Evolutionary conservation across 2,113 vertebrate species (phyloP).

Genomic region (Damaliscus lunatus): DNA sequence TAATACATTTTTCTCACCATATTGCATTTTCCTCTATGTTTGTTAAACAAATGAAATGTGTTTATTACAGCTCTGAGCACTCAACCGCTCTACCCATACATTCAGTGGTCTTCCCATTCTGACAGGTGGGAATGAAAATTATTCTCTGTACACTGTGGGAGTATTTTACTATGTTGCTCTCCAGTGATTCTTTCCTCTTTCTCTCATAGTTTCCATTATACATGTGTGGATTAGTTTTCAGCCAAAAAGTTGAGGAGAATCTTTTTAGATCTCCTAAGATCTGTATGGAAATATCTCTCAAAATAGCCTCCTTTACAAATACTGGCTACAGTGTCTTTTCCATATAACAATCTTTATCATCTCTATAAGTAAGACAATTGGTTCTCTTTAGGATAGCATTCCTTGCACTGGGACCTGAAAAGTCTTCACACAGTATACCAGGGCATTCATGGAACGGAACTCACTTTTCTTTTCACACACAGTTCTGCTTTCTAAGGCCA

Average conservation of each 20-base stretch:
- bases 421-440: background rate
- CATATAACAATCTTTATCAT: background rate
- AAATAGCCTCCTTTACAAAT: background rate
- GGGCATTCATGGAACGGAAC: background rate
- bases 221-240: background rate
- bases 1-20: background rate
- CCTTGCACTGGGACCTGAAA: background rate
- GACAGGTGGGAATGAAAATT: background rate
- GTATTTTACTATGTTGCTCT: background rate
- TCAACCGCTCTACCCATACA: background rate
- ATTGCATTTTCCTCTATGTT: background rate
- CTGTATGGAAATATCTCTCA: background rate
- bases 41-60: background rate
- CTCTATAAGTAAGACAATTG: background rate
- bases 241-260: background rate
- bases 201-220: background rate
- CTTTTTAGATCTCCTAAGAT: background rate
- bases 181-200: background rate
- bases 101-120: background rate
- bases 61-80: background rate
- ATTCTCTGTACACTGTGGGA: background rate
- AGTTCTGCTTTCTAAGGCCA: background rate
- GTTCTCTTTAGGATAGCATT: background rate
- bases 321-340: background rate
- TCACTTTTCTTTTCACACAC: background rate